Evolutionary conservation across 2,888 invertebrate genomes (phyloP), one percentile per base, ranked within the genome.

Genomic region (Lagria hirta): DNA sequence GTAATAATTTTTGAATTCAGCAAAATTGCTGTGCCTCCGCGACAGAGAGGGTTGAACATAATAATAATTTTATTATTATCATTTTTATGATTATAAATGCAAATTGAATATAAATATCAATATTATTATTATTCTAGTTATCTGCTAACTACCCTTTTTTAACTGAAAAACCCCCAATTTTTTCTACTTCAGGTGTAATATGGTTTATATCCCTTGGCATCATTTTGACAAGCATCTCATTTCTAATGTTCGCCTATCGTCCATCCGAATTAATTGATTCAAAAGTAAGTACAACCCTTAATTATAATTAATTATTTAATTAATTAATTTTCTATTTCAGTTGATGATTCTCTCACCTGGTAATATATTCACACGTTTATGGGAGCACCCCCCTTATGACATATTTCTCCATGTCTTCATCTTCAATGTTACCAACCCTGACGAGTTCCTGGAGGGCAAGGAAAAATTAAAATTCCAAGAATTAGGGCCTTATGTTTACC

Each of bases 401-500:
- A 75, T 88, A 0, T 78, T 76, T 48, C 64, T 88, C 3, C 80
- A 79, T 18, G 75, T 83, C 0, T 88, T 81, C 62, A 72, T 88
- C 42, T 91, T 88, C 68, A 90, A 90, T 62, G 77, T 90, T 33
- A 89, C 89, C n/a, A 91, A 91, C 65, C 69, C 78, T 1, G 79
- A 81, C 5, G 77, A 76, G 27, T 90, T 88, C 69, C 65, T 83
- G 17, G 70, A 71, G 1, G 86, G 86, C 0, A 67, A 73, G 32
- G 83, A 73, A 36, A 88, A 86, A 54, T 69, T 91, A 24, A 81
- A 77, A 52, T 54, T 91, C 2, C 63, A 81, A 32, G 84, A 91
- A 73, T 68, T 88, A 11, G 91, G 91, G 0, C 91, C 91, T 0
- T 90, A 87, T 62, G 81, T 85, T 10, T 94, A 89, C 71, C 82